phyloP scores from a whole-genome alignment of 2,797 vertebrate genomes.

The Hypotaenidia philippensis region DNA sequence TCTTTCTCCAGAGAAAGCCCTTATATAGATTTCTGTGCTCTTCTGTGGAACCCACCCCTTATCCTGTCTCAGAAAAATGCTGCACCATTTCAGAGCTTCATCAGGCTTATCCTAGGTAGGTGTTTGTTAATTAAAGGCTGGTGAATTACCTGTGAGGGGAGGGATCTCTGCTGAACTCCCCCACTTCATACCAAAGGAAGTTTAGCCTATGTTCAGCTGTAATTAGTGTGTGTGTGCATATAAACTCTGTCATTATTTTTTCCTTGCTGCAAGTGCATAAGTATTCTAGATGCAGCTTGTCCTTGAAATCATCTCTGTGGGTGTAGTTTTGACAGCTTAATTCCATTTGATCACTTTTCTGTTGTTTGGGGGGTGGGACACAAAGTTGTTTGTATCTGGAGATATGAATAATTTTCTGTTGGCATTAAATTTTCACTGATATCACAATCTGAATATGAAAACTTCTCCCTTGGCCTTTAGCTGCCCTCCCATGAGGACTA shows the following conservation, averaged over 20 bases:
- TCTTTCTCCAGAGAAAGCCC: background rate
- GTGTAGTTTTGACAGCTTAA: background rate
- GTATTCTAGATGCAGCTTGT: background rate
- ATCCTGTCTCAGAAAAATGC: background rate
- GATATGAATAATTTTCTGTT: background rate
- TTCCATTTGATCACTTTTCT: background rate
- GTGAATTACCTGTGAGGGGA: background rate
- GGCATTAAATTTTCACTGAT: background rate
- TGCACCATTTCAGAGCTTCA: background rate
- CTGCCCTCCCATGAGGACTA: background rate
- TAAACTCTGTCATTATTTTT: background rate
- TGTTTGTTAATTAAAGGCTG: background rate
- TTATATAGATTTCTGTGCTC: background rate
- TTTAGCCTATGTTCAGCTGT: background rate
- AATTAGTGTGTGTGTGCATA: background rate
- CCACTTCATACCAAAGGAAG: background rate
- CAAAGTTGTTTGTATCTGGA: background rate
- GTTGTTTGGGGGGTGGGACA: accelerated
- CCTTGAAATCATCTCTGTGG: background rate
- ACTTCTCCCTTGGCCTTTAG: background rate
- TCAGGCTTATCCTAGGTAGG: background rate
- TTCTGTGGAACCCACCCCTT: background rate
- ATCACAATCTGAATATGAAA: background rate
- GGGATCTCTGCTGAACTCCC: background rate
- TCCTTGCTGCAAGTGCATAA: background rate